Conservation (phyloP, 1,140 invertebrate genomes). For the Bathynomus jamesi region DNA sequence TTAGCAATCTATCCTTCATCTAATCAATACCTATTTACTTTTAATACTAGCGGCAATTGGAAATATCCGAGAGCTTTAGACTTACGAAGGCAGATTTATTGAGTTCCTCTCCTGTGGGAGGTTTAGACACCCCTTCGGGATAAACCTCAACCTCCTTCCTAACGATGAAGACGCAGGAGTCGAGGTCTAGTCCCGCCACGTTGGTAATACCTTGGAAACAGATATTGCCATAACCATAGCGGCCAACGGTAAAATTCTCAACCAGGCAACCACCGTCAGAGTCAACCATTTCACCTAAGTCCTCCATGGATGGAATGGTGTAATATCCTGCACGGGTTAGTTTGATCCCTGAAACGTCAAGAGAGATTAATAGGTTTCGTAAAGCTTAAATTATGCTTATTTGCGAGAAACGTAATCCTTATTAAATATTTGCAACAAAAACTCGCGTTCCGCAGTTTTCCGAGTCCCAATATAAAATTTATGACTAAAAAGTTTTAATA, state of each 20-base stretch:
- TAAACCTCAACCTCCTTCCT: conserved; percentile 59
- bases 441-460: too few relatives aligned
- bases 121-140: conserved; percentile 58
- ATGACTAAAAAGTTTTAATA: too few relatives aligned
- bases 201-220: conserved; percentile 79
- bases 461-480: too few relatives aligned
- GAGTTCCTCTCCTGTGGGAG: conserved; percentile 72
- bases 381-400: too few relatives aligned
- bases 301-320: conserved; percentile 69
- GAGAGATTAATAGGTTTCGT: too few relatives aligned
- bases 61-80: too few relatives aligned
- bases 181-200: conserved; percentile 79
- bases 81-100: conserved; percentile 79
- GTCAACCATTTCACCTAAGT: conserved; percentile 52
- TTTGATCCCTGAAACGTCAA: conserved; percentile 43
- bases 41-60: too few relatives aligned
- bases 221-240: conserved; percentile 85
- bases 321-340: conserved; percentile 68
- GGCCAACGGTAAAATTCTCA: conserved; percentile 81
- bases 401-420: too few relatives aligned
- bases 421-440: too few relatives aligned
- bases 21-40: too few relatives aligned
- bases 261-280: conserved; percentile 62
- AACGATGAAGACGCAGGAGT: conserved; percentile 63
- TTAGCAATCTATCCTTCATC: too few relatives aligned